Percentiles rank a stretch among this genome's conserved stretches.
Evolutionary conservation across 2,797 vertebrate species (phyloP).

Genomic region (Hyperoplus lanceolatus): DNA sequence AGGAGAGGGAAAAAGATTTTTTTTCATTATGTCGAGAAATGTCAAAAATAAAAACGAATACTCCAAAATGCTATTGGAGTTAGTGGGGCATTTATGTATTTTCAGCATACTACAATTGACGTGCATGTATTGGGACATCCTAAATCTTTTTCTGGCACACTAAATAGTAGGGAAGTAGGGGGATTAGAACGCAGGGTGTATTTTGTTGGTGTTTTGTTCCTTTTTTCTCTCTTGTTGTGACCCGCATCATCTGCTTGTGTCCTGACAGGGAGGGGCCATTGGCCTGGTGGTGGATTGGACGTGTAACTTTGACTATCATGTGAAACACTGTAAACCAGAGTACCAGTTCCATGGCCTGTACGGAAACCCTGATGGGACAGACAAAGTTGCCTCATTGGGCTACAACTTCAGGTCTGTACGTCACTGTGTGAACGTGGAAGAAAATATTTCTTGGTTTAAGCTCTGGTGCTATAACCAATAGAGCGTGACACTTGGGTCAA

Average conservation of each 20-base stretch:
- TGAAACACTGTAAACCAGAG: constrained; percentile 88
- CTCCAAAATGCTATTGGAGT: no score
- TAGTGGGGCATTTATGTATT: no score
- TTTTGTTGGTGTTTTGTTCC: constrained; percentile 1
- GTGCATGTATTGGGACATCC: no score
- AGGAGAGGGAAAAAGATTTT: no score
- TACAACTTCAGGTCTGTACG: constrained; percentile 94
- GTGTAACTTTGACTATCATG: constrained; percentile 91
- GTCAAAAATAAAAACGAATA: no score
- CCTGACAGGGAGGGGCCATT: constrained; percentile 91
- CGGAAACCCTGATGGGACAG: constrained; percentile 81
- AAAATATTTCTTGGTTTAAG: neutral
- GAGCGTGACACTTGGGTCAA: neutral
- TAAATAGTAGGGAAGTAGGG: no score
- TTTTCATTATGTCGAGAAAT: no score
- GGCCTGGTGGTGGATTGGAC: constrained; percentile 95
- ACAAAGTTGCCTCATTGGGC: constrained; percentile 86
- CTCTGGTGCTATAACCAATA: neutral
- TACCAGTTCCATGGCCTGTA: constrained; percentile 94
- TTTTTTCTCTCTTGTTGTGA: neutral
- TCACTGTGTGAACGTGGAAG: neutral
- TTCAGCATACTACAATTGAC: no score
- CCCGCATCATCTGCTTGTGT: constrained; percentile 15
- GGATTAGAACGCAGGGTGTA: neutral
- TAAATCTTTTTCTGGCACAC: no score